Conservation (phyloP, 2,797 vertebrate species). For the Limosa lapponica region DNA sequence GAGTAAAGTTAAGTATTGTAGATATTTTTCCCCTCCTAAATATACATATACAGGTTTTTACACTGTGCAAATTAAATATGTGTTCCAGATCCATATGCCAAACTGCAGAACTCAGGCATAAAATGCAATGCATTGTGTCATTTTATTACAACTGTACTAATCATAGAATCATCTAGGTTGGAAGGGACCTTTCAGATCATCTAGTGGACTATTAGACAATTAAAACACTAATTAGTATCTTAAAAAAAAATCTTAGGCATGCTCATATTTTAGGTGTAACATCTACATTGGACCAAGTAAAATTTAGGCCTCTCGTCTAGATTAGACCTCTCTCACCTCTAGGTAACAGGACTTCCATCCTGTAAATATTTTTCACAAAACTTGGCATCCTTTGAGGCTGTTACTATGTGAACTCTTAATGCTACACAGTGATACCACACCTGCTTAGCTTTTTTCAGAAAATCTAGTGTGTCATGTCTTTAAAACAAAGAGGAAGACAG, state of each 20-base stretch:
- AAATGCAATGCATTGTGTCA: neutral
- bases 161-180: neutral
- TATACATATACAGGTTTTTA: neutral
- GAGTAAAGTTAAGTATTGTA: neutral
- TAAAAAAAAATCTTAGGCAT: neutral
- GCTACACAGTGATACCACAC: neutral
- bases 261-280: neutral
- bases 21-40: neutral
- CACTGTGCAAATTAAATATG: neutral
- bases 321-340: neutral
- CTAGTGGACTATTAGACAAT: neutral
- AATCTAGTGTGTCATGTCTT: neutral
- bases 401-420: neutral
- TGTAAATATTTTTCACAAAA: neutral
- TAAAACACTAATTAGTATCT: neutral
- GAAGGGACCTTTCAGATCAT: too few relatives aligned
- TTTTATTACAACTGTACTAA: neutral
- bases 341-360: neutral
- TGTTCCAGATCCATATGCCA: neutral
- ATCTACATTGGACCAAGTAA: neutral
- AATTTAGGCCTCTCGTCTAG: neutral
- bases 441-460: neutral
- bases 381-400: neutral
- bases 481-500: neutral
- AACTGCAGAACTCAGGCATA: neutral